These are phyloP conservation scores for Drosophila nikananu DNA, from an alignment of 1,140 invertebrate genomes.

Conservation along the genomic window DNA sequence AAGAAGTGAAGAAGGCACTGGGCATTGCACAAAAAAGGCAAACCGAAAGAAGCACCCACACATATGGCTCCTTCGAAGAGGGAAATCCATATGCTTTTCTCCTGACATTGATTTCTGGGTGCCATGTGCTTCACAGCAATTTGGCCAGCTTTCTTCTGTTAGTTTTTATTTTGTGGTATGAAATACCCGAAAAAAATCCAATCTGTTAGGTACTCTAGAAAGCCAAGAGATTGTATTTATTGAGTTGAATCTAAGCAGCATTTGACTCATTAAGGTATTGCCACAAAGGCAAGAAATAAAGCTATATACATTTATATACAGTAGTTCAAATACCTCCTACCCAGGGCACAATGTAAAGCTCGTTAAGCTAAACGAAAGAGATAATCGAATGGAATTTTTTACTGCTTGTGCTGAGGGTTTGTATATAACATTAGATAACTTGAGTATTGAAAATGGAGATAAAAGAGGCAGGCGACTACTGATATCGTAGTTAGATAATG, in stretches of 20 bases:
- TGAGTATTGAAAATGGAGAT: slow-evolving; percentile 32
- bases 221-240: background rate
- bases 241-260: background rate
- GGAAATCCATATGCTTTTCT: slow-evolving; percentile 38
- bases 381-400: slow-evolving; percentile 66
- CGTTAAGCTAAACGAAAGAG: slow-evolving; percentile 66
- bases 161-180: slow-evolving; percentile 19
- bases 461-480: slow-evolving; percentile 13
- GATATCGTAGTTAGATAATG: slow-evolving; percentile 35
- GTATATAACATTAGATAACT: slow-evolving; percentile 24
- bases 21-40: slow-evolving; percentile 14
- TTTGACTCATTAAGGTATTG: background rate
- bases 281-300: background rate
- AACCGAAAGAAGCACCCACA: slow-evolving; percentile 3
- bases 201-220: slow-evolving; percentile 1
- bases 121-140: slow-evolving; percentile 56
- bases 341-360: slow-evolving; percentile 39
- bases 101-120: slow-evolving; percentile 29
- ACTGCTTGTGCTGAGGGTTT: background rate
- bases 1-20: slow-evolving; percentile 1
- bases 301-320: background rate
- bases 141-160: slow-evolving; percentile 29
- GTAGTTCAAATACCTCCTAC: background rate
- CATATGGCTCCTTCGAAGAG: slow-evolving; percentile 12
- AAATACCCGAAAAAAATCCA: background rate